Evolutionary conservation across 2,888 invertebrate genomes (phyloP).

Genomic region (Philereme transversata): DNA sequence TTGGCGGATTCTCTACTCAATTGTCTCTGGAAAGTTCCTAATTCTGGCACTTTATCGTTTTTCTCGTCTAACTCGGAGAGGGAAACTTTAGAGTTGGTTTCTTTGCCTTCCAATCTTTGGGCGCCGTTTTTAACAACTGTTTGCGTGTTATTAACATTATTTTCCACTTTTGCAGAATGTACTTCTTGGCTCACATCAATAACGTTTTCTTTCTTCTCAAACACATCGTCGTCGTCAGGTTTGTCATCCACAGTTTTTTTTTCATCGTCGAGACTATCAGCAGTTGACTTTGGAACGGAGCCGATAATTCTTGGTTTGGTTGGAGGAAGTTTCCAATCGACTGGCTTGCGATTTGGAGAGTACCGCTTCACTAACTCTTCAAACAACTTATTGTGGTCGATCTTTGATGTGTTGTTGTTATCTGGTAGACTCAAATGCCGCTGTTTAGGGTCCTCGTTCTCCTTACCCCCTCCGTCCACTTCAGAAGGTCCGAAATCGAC

Average conservation of each 20-base stretch:
- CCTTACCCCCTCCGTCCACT: constrained; percentile 57
- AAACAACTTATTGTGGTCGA: constrained; percentile 74
- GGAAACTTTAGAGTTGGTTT: constrained; percentile 58
- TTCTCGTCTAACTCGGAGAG: constrained; percentile 68
- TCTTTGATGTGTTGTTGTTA: constrained; percentile 56
- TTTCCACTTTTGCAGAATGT: constrained; percentile 39
- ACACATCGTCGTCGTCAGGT: constrained; percentile 67
- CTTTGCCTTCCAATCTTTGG: constrained; percentile 43
- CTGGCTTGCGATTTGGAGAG: constrained; percentile 75
- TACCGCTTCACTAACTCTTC: constrained; percentile 76
- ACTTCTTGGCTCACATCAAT: constrained; percentile 31
- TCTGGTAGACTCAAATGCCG: constrained; percentile 64
- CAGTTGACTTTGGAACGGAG: constrained; percentile 71
- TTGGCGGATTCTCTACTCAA: constrained; percentile 62
- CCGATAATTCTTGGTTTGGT: constrained; percentile 74
- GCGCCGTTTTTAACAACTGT: constrained; percentile 60
- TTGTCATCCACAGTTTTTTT: constrained; percentile 52
- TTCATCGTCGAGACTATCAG: constrained; percentile 59
- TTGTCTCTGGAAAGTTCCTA: constrained; percentile 62
- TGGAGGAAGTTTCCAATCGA: constrained; percentile 76
- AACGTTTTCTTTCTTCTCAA: constrained; percentile 56
- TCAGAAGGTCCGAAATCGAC: constrained; percentile 64
- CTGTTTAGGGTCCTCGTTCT: constrained; percentile 62
- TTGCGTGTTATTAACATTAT: constrained; percentile 42
- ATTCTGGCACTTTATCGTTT: constrained; percentile 70